Evolutionary conservation across 1,140 invertebrate genomes (phyloP).

Genomic region (Euura lappo): DNA sequence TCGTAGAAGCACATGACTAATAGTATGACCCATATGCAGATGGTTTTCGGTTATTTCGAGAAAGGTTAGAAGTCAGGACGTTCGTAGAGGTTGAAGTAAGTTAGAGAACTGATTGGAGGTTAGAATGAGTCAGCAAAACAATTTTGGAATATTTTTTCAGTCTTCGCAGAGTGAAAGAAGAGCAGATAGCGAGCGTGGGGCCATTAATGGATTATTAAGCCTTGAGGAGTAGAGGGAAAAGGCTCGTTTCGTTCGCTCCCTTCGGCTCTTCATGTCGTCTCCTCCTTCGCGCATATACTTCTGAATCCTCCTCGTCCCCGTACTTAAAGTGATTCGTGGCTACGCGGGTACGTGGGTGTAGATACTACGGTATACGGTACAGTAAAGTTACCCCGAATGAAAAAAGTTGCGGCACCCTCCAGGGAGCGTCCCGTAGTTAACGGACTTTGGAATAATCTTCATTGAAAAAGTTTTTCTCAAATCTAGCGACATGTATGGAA

Average conservation of each 20-base stretch:
- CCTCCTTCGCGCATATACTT: slow-evolving; percentile 19
- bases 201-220: too few relatives aligned
- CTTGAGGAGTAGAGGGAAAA: background rate
- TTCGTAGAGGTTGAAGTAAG: too few relatives aligned
- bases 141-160: too few relatives aligned
- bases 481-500: slow-evolving; percentile 42
- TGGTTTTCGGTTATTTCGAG: too few relatives aligned
- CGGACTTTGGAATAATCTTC: slow-evolving; percentile 57
- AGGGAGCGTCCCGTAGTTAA: slow-evolving; percentile 52
- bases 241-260: slow-evolving; percentile 16
- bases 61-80: too few relatives aligned
- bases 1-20: too few relatives aligned
- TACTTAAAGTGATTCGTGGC: background rate
- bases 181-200: background rate
- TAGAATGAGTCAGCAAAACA: too few relatives aligned
- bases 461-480: slow-evolving; percentile 58
- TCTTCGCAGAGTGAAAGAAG: too few relatives aligned
- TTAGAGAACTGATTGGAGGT: too few relatives aligned
- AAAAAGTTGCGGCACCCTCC: slow-evolving; percentile 55
- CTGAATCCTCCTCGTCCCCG: too few relatives aligned
- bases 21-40: too few relatives aligned
- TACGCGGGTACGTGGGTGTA: slow-evolving; percentile 22
- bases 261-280: slow-evolving; percentile 14
- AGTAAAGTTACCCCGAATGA: slow-evolving; percentile 53
- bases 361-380: slow-evolving; percentile 26